These are phyloP conservation scores for Alethe castanea DNA, from an alignment of 2,113 vertebrate genomes.

Conservation along the genomic window DNA sequence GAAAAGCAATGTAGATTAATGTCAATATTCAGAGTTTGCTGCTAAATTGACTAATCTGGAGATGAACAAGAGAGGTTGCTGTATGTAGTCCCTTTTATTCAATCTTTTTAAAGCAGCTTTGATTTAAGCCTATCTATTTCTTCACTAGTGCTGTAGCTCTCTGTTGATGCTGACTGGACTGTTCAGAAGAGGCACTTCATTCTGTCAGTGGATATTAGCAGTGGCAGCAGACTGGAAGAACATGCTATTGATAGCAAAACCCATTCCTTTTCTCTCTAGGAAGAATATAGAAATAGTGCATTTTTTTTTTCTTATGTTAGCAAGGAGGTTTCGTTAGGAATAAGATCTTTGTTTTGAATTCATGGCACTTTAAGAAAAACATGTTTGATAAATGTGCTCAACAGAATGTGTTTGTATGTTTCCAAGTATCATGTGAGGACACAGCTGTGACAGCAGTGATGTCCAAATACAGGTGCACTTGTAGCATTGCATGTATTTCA, in stretches of 20 bases:
- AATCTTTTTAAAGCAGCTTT: not conserved
- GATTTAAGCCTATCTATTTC: not conserved
- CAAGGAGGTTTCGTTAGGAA: not conserved
- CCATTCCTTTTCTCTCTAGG: not conserved
- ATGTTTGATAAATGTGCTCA: not conserved
- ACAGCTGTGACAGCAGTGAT: slow-evolving; percentile 27
- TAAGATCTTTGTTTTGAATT: not conserved
- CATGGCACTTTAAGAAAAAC: not conserved
- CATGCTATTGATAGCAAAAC: not conserved
- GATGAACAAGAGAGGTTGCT: not conserved
- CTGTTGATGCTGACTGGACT: not conserved
- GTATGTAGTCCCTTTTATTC: not conserved
- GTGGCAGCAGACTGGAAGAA: not conserved
- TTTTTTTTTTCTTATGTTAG: not conserved
- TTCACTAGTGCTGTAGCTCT: not conserved
- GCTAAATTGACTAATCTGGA: not conserved
- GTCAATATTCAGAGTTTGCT: not conserved
- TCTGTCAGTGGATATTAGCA: not conserved
- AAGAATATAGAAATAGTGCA: not conserved
- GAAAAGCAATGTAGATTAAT: not conserved
- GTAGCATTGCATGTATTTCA: not conserved
- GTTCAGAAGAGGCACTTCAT: not conserved
- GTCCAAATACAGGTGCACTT: slow-evolving; percentile 32
- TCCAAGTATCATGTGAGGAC: slow-evolving; percentile 1
- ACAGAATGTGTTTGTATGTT: not conserved